A percentile compares a stretch with the other conserved stretches of the same genome.
Conservation (phyloP, 2,888 invertebrate genomes). For the Girardia tigrina region DNA sequence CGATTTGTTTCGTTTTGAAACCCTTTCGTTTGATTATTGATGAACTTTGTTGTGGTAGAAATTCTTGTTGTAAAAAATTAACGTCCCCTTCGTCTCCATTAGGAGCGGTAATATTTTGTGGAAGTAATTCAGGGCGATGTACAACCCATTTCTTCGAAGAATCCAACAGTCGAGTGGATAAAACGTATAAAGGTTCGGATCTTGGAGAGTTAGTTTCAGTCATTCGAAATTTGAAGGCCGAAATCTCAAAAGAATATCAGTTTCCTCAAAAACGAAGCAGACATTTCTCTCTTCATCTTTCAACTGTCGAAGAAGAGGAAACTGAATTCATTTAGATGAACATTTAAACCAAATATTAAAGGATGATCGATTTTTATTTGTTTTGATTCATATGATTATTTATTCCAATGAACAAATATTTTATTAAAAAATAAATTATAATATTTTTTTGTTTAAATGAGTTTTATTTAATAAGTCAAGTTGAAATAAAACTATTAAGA, state of each 20-base stretch:
- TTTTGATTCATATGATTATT: too few species aligned
- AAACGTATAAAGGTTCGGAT: not conserved
- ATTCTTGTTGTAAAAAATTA: not conserved
- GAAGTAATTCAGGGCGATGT: not conserved
- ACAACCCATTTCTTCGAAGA: not conserved
- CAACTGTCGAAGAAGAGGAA: not conserved
- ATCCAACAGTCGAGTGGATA: not conserved
- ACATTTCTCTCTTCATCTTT: not conserved
- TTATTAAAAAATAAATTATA: too few species aligned
- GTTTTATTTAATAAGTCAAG: too few species aligned
- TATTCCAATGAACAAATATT: too few species aligned
- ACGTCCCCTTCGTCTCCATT: not conserved
- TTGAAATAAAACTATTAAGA: too few species aligned
- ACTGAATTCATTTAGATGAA: not conserved
- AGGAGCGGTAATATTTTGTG: not conserved
- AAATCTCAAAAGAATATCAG: not conserved
- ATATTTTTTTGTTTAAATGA: too few species aligned
- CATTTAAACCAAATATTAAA: too few species aligned
- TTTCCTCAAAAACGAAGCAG: not conserved
- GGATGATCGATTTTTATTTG: too few species aligned
- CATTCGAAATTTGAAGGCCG: not conserved
- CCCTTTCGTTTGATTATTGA: not conserved
- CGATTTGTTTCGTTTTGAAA: not conserved
- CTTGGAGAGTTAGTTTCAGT: not conserved
- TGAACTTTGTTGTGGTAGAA: not conserved